These are phyloP conservation scores for Pogonocherus hispidulus DNA, from an alignment of 2,888 invertebrate genomes.

Conservation along the genomic window DNA sequence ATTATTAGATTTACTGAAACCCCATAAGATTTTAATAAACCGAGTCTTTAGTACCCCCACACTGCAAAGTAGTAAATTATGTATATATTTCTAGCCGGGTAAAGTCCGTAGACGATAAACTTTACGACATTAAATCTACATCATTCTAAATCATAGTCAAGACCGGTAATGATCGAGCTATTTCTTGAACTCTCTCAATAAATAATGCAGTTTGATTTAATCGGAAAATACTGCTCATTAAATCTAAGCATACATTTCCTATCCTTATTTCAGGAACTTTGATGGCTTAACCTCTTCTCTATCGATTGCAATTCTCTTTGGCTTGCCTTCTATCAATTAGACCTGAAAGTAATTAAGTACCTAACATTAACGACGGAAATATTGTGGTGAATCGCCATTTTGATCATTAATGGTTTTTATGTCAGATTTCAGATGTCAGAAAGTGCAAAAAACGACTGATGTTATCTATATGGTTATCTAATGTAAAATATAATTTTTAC, in stretches of 20 bases:
- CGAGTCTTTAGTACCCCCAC: conserved; percentile 52
- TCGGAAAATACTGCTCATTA: conserved; percentile 58
- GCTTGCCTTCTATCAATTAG: conserved; percentile 43
- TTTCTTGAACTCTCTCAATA: conserved; percentile 55
- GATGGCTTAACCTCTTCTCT: conserved; percentile 43
- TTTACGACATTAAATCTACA: conserved; percentile 57
- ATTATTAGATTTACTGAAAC: conserved; percentile 45
- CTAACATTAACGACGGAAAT: neutral
- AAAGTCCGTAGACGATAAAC: conserved; percentile 52
- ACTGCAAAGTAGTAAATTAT: conserved; percentile 54
- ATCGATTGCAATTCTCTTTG: conserved; percentile 44
- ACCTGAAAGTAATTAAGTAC: conserved; percentile 39
- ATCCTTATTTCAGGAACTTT: conserved; percentile 45
- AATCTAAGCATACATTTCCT: conserved; percentile 56
- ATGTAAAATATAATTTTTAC: too few species aligned
- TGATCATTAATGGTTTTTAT: too few species aligned
- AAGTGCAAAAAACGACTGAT: too few species aligned
- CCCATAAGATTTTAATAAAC: conserved; percentile 49
- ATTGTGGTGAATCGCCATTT: neutral
- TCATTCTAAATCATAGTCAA: conserved; percentile 55
- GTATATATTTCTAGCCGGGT: conserved; percentile 43
- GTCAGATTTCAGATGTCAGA: too few species aligned
- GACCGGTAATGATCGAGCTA: conserved; percentile 52
- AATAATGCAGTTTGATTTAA: conserved; percentile 58
- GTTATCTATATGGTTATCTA: too few species aligned